Conservation (phyloP, 2,888 invertebrate species). For the Drosophila mettleri region DNA sequence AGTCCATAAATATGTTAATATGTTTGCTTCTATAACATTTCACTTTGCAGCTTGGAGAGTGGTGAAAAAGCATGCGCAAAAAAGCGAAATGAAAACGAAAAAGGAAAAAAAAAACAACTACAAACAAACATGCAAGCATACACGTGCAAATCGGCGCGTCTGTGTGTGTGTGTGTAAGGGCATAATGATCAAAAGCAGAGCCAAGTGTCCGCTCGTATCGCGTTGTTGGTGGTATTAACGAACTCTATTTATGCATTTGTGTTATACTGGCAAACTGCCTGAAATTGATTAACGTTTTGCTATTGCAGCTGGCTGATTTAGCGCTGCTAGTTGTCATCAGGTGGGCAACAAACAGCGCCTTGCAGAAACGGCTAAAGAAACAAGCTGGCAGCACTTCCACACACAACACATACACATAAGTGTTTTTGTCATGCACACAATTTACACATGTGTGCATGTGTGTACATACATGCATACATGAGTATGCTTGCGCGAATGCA, state of each 20-base stretch:
- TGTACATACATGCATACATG: neutral
- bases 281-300: conserved; percentile 64
- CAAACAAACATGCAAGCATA: conserved; percentile 4
- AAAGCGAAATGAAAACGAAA: conserved; percentile 1
- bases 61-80: conserved; percentile 30
- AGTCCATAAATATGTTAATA: conserved; percentile 20
- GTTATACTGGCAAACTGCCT: conserved; percentile 44
- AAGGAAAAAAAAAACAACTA: neutral
- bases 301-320: conserved; percentile 55
- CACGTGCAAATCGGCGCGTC: neutral
- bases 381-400: conserved; percentile 20
- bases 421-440: conserved; percentile 1
- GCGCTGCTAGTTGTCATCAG: conserved; percentile 40
- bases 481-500: conserved; percentile 20
- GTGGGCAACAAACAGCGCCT: conserved; percentile 38
- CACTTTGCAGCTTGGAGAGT: conserved; percentile 10
- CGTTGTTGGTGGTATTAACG: conserved; percentile 24
- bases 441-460: conserved; percentile 1
- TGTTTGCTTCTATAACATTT: conserved; percentile 8
- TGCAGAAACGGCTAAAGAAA: conserved; percentile 35
- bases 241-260: conserved; percentile 47
- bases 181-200: conserved; percentile 32
- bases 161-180: conserved; percentile 39
- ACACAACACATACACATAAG: too few relatives aligned
- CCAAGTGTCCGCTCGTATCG: conserved; percentile 25